These are phyloP conservation scores for Priocnemis perturbator DNA, from an alignment of 2,888 invertebrate species.

Conservation along the genomic window DNA sequence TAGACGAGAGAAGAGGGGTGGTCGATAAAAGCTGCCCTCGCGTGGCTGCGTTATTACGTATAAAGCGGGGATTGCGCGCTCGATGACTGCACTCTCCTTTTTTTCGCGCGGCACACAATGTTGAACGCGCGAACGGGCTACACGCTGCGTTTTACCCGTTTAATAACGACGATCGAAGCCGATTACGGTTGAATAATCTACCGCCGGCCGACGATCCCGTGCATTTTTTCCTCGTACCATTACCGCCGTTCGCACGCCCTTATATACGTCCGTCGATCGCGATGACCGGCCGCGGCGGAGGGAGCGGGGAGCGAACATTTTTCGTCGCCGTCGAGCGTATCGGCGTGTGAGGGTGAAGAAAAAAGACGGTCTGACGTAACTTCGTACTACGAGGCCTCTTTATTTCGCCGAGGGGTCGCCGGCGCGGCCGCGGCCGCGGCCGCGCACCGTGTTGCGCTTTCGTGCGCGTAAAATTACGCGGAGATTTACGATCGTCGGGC, in stretches of 20 bases:
- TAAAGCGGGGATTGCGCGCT: constrained; percentile 55
- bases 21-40: constrained; percentile 59
- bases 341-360: too few species aligned
- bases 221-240: background rate
- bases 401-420: too few species aligned
- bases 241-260: background rate
- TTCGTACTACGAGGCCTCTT: too few species aligned
- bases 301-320: too few species aligned
- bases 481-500: too few species aligned
- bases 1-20: constrained; percentile 35
- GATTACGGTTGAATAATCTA: constrained; percentile 39
- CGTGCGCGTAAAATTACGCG: background rate
- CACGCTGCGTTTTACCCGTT: constrained; percentile 30
- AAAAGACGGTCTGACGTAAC: too few species aligned
- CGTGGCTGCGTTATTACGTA: constrained; percentile 61
- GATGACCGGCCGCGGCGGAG: too few species aligned
- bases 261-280: background rate
- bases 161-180: constrained; percentile 49
- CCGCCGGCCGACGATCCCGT: background rate
- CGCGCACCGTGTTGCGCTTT: too few species aligned
- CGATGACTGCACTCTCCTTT: constrained; percentile 40
- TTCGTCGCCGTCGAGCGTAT: too few species aligned
- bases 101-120: constrained; percentile 10
- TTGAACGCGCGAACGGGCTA: constrained; percentile 12
- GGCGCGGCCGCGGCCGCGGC: too few species aligned